Conservation (phyloP, 2,888 invertebrate species). For the Hydrotaea cyrtoneurina region DNA sequence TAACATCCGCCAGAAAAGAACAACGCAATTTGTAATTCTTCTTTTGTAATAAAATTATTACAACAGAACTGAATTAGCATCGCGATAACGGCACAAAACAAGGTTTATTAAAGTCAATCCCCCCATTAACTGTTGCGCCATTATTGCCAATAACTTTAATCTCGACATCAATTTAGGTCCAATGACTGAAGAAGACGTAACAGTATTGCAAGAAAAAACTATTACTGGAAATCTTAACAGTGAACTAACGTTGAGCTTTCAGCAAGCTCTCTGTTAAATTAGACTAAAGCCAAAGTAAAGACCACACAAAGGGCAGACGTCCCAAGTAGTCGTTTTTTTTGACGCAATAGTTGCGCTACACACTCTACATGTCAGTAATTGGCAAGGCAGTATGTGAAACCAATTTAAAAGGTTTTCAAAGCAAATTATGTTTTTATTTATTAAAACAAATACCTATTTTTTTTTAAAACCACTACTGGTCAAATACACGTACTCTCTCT, state of each 20-base stretch:
- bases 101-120: background rate
- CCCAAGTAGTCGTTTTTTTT: too few relatives aligned
- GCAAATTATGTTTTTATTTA: too few relatives aligned
- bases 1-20: background rate
- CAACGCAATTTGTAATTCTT: background rate
- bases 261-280: too few relatives aligned
- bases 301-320: too few relatives aligned
- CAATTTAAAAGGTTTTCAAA: too few relatives aligned
- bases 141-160: background rate
- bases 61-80: background rate
- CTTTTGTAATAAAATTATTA: background rate
- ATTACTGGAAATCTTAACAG: background rate
- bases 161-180: background rate
- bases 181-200: background rate
- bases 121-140: slow-evolving; percentile 1
- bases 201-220: background rate
- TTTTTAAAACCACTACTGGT: too few relatives aligned
- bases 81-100: background rate
- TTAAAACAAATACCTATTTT: too few relatives aligned
- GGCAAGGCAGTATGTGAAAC: too few relatives aligned
- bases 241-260: background rate
- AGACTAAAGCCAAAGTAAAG: too few relatives aligned
- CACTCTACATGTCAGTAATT: too few relatives aligned
- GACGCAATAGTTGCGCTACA: too few relatives aligned
- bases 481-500: too few relatives aligned